These are phyloP conservation scores for Dolichopus griseipennis DNA, from an alignment of 2,888 invertebrate genomes.

Conservation along the genomic window DNA sequence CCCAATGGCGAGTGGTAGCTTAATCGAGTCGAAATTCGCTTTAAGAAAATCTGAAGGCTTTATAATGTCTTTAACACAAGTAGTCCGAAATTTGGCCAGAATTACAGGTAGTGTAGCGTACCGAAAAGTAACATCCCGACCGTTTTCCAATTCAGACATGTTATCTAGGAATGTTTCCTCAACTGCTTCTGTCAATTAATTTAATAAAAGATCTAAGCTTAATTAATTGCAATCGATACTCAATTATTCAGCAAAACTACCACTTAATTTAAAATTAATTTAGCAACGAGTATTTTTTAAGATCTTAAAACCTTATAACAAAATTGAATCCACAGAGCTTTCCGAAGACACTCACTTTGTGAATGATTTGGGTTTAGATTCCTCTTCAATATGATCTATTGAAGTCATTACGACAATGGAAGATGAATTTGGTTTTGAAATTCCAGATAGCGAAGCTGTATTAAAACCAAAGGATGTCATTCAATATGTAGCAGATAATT, in stretches of 20 bases:
- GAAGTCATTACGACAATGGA: constrained; percentile 99
- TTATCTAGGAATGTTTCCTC: not conserved
- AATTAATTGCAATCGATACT: constrained; percentile 45
- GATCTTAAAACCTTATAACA: constrained; percentile 96
- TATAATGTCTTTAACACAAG: not conserved
- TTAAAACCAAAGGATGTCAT: constrained; percentile 85
- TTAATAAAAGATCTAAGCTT: not conserved
- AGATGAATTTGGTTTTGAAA: constrained; percentile 99
- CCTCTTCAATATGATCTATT: constrained; percentile 95
- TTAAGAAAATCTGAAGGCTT: not conserved
- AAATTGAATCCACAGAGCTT: constrained; percentile 86
- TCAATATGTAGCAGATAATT: constrained; percentile 89
- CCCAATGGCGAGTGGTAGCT: too few relatives aligned
- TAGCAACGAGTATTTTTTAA: constrained; percentile 84
- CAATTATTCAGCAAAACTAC: constrained; percentile 65
- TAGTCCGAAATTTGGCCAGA: not conserved
- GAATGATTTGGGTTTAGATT: constrained; percentile 94
- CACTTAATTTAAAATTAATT: constrained; percentile 74
- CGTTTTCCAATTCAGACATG: not conserved
- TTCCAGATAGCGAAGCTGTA: constrained; percentile 95
- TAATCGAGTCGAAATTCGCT: too few relatives aligned
- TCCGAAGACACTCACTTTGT: constrained; percentile 91
- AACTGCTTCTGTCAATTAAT: not conserved
- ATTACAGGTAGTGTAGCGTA: not conserved
- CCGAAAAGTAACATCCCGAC: not conserved